Conservation (phyloP, 2,888 invertebrate species). For the Ormyrus pomaceus region DNA sequence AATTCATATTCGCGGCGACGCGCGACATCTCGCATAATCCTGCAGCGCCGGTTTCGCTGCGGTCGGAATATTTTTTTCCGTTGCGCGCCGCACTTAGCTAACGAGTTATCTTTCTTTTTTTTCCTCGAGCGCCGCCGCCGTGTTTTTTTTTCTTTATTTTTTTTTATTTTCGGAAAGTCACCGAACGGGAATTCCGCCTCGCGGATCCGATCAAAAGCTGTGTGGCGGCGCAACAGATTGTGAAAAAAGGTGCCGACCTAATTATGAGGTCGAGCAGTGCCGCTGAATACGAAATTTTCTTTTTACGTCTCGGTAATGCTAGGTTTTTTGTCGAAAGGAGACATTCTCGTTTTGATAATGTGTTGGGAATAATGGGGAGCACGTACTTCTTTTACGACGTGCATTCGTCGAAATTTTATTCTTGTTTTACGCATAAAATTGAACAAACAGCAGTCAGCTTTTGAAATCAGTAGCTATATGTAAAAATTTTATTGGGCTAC, state of each 20-base stretch:
- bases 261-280: slow-evolving; percentile 28
- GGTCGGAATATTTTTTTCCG: slow-evolving; percentile 13
- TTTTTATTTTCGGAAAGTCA: slow-evolving; percentile 17
- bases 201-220: slow-evolving; percentile 34
- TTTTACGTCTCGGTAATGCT: slow-evolving; percentile 14
- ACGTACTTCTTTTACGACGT: no score
- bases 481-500: no score
- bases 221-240: slow-evolving; percentile 18
- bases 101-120: background rate
- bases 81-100: background rate
- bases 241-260: slow-evolving; percentile 27
- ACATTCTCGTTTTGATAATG: no score
- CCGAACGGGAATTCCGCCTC: slow-evolving; percentile 30
- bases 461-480: no score
- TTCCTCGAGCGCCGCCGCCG: background rate
- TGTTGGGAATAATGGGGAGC: no score
- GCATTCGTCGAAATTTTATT: no score
- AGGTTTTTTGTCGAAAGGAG: no score
- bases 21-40: slow-evolving; percentile 10
- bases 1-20: slow-evolving; percentile 39
- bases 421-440: no score
- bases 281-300: slow-evolving; percentile 39
- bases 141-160: slow-evolving; percentile 4
- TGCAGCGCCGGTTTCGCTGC: slow-evolving; percentile 29
- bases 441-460: no score